These are phyloP conservation scores for Semotilus atromaculatus DNA, from an alignment of 2,797 vertebrate genomes.

Conservation along the genomic window DNA sequence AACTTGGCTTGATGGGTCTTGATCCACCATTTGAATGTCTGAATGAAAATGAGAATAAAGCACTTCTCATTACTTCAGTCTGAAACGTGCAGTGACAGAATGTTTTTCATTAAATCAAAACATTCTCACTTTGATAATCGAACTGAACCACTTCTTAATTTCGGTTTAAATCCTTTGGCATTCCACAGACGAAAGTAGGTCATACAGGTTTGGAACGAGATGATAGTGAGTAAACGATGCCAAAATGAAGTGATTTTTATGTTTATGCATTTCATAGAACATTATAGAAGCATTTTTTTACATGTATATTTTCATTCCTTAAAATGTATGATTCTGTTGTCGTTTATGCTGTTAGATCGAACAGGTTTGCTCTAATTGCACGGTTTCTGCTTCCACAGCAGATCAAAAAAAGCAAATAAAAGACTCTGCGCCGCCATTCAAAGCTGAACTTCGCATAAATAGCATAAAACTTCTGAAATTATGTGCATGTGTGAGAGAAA, in stretches of 20 bases:
- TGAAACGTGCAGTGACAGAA: background rate
- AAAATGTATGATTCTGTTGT: background rate
- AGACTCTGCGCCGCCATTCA: constrained; percentile 6
- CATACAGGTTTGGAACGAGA: background rate
- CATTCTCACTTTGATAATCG: background rate
- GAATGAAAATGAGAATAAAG: background rate
- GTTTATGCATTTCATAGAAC: background rate
- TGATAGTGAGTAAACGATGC: background rate
- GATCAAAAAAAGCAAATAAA: constrained; percentile 29
- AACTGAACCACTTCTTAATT: background rate
- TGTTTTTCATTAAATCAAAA: background rate
- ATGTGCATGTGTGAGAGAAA: background rate
- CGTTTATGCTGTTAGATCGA: background rate
- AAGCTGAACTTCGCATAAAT: constrained; percentile 10
- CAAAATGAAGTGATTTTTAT: background rate
- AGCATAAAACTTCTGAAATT: constrained; percentile 8
- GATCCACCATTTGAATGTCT: background rate
- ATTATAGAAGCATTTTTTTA: background rate
- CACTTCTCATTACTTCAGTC: background rate
- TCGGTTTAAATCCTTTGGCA: background rate
- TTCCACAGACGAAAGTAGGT: background rate
- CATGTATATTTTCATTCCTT: background rate
- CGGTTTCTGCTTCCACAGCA: background rate
- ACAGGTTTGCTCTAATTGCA: constrained; percentile 3
- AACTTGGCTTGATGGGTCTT: background rate